Evolutionary conservation across 2,888 invertebrate species (phyloP).

Genomic region (Troides aeacus): DNA sequence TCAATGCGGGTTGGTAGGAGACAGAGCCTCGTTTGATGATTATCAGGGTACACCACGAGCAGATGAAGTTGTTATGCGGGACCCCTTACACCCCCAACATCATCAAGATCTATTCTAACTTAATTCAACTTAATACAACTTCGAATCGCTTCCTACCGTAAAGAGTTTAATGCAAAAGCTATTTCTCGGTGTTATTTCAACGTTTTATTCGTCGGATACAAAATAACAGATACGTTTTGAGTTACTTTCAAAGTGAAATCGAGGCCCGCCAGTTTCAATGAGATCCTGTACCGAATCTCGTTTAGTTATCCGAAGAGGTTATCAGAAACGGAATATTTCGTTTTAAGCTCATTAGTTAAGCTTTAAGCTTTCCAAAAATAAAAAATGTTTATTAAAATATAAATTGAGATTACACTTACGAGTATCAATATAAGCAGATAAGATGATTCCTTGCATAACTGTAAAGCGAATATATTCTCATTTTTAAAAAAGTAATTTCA

Average conservation of each 20-base stretch:
- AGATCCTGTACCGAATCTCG: conserved; percentile 6
- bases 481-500: too few species aligned
- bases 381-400: too few species aligned
- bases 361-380: background rate
- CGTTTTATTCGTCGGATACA: conserved; percentile 8
- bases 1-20: too few species aligned
- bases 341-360: background rate
- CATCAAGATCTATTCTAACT: conserved; percentile 18
- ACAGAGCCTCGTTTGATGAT: too few species aligned
- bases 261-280: conserved; percentile 16
- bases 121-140: conserved; percentile 25
- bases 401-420: too few species aligned
- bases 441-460: too few species aligned
- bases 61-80: too few species aligned
- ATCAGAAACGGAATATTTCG: background rate
- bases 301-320: conserved; percentile 6
- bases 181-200: conserved; percentile 9
- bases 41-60: too few species aligned
- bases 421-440: too few species aligned
- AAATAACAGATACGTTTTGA: conserved; percentile 16
- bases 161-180: conserved; percentile 16
- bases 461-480: too few species aligned
- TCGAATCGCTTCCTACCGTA: conserved; percentile 11
- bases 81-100: background rate
- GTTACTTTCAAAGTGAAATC: conserved; percentile 28